Conservation (phyloP, 1,140 invertebrate species). For the Cotesia glomerata region DNA sequence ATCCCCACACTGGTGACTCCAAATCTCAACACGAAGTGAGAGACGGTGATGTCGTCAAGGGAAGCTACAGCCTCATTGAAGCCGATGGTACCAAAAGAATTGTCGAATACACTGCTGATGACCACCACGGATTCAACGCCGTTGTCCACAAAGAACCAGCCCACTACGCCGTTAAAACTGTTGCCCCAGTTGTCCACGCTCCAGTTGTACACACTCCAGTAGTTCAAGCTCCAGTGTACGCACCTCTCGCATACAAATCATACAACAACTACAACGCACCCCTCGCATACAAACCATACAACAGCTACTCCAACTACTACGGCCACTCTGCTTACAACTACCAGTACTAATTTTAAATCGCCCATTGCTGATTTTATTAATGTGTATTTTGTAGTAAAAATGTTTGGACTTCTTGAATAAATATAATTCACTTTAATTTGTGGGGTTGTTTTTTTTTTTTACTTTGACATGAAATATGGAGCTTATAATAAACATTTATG, state of each 20-base stretch:
- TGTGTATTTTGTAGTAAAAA: too few species aligned
- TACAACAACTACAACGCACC: too few species aligned
- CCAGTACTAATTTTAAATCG: too few species aligned
- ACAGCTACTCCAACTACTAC: too few species aligned
- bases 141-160: conserved; percentile 24
- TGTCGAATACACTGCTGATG: conserved; percentile 25
- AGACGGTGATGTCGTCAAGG: conserved; percentile 31
- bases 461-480: too few species aligned
- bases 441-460: too few species aligned
- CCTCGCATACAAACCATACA: too few species aligned
- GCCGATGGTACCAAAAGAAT: conserved; percentile 20
- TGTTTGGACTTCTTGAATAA: too few species aligned
- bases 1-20: conserved; percentile 28
- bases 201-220: neutral
- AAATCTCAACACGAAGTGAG: conserved; percentile 32
- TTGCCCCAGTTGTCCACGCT: conserved; percentile 2
- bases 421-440: too few species aligned
- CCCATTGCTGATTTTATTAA: too few species aligned
- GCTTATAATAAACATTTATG: too few species aligned
- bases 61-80: conserved; percentile 29
- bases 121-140: conserved; percentile 23
- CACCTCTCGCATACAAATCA: conserved; percentile 22
- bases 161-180: neutral
- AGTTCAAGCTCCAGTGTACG: conserved; percentile 1
- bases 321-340: too few species aligned